Evolutionary conservation across 2,113 vertebrate species (phyloP), one percentile per base, ranked within the genome.

Genomic region (Melanostigma gelatinosum): DNA sequence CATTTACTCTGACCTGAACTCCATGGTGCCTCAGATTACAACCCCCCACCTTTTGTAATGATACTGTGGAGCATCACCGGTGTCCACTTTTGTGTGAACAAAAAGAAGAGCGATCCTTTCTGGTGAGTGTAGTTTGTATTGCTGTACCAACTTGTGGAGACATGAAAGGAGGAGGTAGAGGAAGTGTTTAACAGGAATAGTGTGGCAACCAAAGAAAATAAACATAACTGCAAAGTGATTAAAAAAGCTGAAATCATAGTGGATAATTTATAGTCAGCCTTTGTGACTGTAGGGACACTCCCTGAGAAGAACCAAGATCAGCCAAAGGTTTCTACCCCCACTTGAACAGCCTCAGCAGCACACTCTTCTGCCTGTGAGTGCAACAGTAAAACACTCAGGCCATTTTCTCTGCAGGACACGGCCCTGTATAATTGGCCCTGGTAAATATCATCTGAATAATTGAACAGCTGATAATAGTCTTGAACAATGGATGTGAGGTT

Each of bases 381-480:
- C 89, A 86, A 82, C 86, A 85, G 91, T 94, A 93, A 93, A 94
- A 93, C 90, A 91, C 91, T 90, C 80, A 75, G 65, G 87, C 90
- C 90, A 90, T 93, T 92, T 95, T 94, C 93, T 92, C 91, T 89
- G 90, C 91, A 89, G 92, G 93, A 94, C 92, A 65, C 80, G 50
- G 88, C 90, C 94, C 88, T 85, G 85, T 93, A 91, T 91, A 95
- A 93, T 93, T 92, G 89, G 90, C 91, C 84, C 92, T 92, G 91
- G 94, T 95, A 95, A 96, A 95, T 93, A 94, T 91, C 91, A 88
- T 85, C 83, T 96, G 89, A 95, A 96, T 95, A 93, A 96, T 95
- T 95, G 89, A 96, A 94, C 87, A 91, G 87, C 68, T 91, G 89
- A 94, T 94, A 92, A 94, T 94, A 93, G 92, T 92, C 90, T 92